Evolutionary conservation across 2,888 invertebrate species (phyloP), one percentile per base, ranked within the genome.

Genomic region (Thecophora atra): DNA sequence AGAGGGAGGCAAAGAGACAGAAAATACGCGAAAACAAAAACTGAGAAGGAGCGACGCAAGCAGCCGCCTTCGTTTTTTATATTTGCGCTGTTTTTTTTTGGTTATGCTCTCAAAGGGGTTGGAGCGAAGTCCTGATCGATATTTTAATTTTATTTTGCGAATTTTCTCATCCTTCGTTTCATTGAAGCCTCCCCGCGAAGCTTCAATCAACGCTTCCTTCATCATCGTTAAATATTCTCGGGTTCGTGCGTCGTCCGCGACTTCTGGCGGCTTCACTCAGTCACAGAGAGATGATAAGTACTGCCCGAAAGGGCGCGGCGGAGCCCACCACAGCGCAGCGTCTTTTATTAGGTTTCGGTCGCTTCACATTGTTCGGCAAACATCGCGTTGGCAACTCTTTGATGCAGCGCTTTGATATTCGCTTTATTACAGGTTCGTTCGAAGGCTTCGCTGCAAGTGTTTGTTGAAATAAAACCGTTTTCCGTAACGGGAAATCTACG

Each of bases 141-240:
- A 51, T 52, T 67, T 52, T 67, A 67, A 56, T 56, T 30, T 68
- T 56, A 19, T 68, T 68, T 21, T 17, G 56, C 42, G 15, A 63
- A 21, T 42, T 63, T 24, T 63, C 44, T 63, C 21, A 19, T 21
- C 13, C 24, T 51, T 13, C n/a, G 3, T 21, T 37, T 44, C 21
- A 19, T 19, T 63, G 13, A 21, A 21, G 13, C 7, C 13, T 44
- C 13, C 21, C 13, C 2, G 21, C n/a, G 13, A 42, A 6, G 19
- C 63, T 19, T 21, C 63, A n/a, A n/a, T n/a, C n/a, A n/a, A n/a
- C n/a, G n/a, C n/a, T n/a, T n/a, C 42, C 60, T 60, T 62, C 71
- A 70, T 74, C 76, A 72, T 73, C 72, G 47, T 66, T 71, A 70
- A 37, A 60, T 60, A 37, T 4, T 54, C 13, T 58, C 65, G 17